Percentiles rank a stretch among this genome's conserved stretches.
phyloP scores from a whole-genome alignment of 2,888 invertebrate species.

The Latheticus oryzae region DNA sequence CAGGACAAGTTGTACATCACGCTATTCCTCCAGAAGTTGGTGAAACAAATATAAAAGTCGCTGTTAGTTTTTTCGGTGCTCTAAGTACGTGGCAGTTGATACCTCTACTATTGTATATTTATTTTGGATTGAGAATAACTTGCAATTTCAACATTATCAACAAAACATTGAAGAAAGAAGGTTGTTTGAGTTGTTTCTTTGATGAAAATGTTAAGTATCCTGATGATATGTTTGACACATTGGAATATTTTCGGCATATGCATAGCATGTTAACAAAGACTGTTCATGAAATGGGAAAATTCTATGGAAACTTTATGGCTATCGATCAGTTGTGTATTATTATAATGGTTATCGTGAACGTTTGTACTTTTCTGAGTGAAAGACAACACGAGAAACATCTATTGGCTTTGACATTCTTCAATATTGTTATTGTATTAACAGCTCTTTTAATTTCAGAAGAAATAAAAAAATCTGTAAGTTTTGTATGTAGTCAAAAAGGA shows the following conservation, averaged over 20 bases:
- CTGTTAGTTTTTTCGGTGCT: slow-evolving; percentile 46
- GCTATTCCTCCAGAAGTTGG: slow-evolving; percentile 3
- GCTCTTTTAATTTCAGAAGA: slow-evolving; percentile 46
- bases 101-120: slow-evolving; percentile 49
- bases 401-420: slow-evolving; percentile 44
- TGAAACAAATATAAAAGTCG: not conserved
- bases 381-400: slow-evolving; percentile 37
- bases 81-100: slow-evolving; percentile 49
- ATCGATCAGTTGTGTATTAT: slow-evolving; percentile 50
- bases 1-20: slow-evolving; percentile 11
- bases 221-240: slow-evolving; percentile 36
- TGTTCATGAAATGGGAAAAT: slow-evolving; percentile 46
- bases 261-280: slow-evolving; percentile 48
- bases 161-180: slow-evolving; percentile 34
- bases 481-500: too few relatives aligned
- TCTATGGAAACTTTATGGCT: slow-evolving; percentile 51
- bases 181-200: slow-evolving; percentile 36
- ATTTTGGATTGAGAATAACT: slow-evolving; percentile 45
- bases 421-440: slow-evolving; percentile 43
- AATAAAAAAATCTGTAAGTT: slow-evolving; percentile 47
- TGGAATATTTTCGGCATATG: slow-evolving; percentile 46
- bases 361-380: slow-evolving; percentile 44
- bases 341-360: slow-evolving; percentile 47
- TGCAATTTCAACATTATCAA: slow-evolving; percentile 46
- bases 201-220: slow-evolving; percentile 28